phyloP scores from a whole-genome alignment of 2,797 vertebrate genomes.

The Acestrorhynchus altus region DNA sequence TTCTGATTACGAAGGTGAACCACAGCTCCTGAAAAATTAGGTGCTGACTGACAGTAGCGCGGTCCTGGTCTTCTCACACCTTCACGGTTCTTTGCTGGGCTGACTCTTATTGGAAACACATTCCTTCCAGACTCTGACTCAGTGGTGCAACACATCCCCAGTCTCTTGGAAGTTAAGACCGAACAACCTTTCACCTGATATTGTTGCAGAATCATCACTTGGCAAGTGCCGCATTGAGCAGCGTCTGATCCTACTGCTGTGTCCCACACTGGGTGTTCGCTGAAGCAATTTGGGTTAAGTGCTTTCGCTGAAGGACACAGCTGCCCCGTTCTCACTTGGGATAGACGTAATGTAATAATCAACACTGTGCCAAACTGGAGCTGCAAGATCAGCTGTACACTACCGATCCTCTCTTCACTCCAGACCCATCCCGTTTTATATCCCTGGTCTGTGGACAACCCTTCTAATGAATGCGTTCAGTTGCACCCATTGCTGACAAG shows the following conservation, averaged over 20 bases:
- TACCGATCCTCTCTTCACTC: neutral
- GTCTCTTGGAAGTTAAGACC: neutral
- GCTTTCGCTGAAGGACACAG: slow-evolving; percentile 60
- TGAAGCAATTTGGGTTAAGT: slow-evolving; percentile 74
- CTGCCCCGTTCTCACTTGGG: slow-evolving; percentile 68
- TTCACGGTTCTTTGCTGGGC: neutral
- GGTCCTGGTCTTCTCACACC: neutral
- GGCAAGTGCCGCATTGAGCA: slow-evolving; percentile 7
- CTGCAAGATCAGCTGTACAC: slow-evolving; percentile 47
- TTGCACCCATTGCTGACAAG: no score
- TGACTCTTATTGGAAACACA: neutral
- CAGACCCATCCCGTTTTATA: no score
- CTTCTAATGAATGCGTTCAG: no score
- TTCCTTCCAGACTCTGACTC: neutral
- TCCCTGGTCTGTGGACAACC: no score
- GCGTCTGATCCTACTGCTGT: slow-evolving; percentile 27
- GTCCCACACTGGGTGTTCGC: slow-evolving; percentile 63
- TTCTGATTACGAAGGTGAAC: neutral
- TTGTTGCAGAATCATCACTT: slow-evolving; percentile 1
- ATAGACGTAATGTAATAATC: slow-evolving; percentile 73
- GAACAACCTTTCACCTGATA: neutral
- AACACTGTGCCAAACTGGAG: slow-evolving; percentile 70
- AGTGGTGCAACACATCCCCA: neutral
- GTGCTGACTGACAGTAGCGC: neutral
- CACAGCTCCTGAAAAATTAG: neutral